Percentiles rank a stretch among this genome's conserved stretches.
phyloP scores from a whole-genome alignment of 2,797 vertebrate species.

The Anomalospiza imberbis region DNA sequence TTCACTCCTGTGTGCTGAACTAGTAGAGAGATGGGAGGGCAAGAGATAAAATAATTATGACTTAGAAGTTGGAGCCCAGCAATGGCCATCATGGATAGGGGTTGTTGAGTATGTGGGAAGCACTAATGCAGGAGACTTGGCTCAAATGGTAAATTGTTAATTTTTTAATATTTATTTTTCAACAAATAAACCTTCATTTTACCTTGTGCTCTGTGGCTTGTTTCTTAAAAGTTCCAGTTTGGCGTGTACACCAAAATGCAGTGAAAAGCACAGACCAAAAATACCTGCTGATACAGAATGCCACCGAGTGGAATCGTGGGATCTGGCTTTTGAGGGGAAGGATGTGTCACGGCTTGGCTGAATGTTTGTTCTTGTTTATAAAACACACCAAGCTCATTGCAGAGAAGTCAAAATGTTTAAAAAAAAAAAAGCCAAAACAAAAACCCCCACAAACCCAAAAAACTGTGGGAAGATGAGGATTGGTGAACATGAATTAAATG shows the following conservation, averaged over 20 bases:
- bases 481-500: neutral
- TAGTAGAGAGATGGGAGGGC: neutral
- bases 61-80: neutral
- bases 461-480: neutral
- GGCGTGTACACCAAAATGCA: neutral
- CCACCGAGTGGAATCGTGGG: neutral
- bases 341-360: neutral
- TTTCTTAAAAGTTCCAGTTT: conserved; percentile 19
- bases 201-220: neutral
- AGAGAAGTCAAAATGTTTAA: neutral
- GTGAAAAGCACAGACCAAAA: neutral
- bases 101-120: neutral
- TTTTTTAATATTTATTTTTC: conserved; percentile 59
- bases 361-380: neutral
- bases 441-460: neutral
- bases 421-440: too few relatives aligned
- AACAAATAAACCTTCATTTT: conserved; percentile 62
- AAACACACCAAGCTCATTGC: neutral
- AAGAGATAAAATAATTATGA: neutral
- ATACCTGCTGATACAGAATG: neutral
- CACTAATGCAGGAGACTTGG: neutral
- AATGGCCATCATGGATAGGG: neutral
- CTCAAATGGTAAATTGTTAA: conserved; percentile 12
- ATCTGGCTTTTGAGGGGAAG: neutral
- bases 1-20: neutral